Base-by-base conservation (phyloP, 2,888 invertebrate genomes). In the Sphecodes monilicornis region DNA sequence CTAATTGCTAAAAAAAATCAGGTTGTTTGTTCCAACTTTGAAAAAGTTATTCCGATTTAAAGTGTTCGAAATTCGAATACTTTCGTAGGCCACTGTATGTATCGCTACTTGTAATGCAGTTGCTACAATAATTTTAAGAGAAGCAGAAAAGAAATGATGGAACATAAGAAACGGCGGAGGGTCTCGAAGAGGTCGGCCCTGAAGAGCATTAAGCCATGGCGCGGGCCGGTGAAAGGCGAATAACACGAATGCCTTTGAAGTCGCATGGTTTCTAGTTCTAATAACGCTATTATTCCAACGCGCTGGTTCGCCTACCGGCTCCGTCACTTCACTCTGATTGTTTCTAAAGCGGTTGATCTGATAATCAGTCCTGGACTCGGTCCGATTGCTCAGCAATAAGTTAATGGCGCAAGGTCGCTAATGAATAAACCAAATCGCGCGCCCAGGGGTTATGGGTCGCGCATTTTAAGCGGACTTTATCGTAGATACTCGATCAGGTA, bases 221-320 rank as follows among this genome's bases (percentile, higher is more conserved):
- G 78, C 57, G 57, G 26, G 22, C 79, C 75, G 79, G 89, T 89
- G 89, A 89, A 89, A 89, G 89, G 89, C 85, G 84, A 89, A 84
- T 89, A 89, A 85, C 84, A 74, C 84, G 82, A 86, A 82, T 89
- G 73, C 86, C 86, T 85, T 75, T 70, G 73, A 76, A 89, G 89
- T 89, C 89, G 78, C 87, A 81, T 84, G 82, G 86, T 89, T 86
- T 89, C 82, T 80, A 80, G 75, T 80, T 86, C 85, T 85, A 89
- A 89, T 89, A 89, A 87, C 83, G 84, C 85, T 80, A 88, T 87
- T 89, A 85, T 85, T 87, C 80, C 78, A 80, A 85, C 85, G 79
- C 74, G 64, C 82, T 54, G 32, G 83, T 83, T 75, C 75, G 77
- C 82, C 77, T 75, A 84, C 82, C 43, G 70, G 50, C 72, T 82